phyloP scores from a whole-genome alignment of 2,797 vertebrate genomes.

The Myripristis murdjan region DNA sequence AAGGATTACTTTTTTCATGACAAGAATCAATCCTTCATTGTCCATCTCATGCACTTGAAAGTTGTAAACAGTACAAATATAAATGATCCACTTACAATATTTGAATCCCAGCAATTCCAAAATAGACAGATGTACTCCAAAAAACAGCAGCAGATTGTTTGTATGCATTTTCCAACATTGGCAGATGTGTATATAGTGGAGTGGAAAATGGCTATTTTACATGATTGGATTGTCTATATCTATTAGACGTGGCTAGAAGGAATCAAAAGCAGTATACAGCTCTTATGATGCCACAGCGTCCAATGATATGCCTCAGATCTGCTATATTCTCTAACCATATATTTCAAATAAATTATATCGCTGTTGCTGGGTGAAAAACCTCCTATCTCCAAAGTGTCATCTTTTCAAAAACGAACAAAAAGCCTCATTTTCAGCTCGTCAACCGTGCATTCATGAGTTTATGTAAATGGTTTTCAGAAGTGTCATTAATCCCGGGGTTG shows the following conservation, averaged over 20 bases:
- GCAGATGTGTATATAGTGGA: conserved; percentile 68
- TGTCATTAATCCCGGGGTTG: too few relatives aligned
- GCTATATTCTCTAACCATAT: conserved; percentile 48
- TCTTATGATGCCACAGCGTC: conserved; percentile 52
- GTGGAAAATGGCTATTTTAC: conserved; percentile 78
- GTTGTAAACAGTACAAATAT: conserved; percentile 87
- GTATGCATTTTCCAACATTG: conserved; percentile 78
- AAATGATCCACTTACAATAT: conserved; percentile 85
- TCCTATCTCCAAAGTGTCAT: too few relatives aligned
- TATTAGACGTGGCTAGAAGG: conserved; percentile 62
- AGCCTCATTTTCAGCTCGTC: too few relatives aligned
- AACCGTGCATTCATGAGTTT: too few relatives aligned
- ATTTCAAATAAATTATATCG: conserved; percentile 53
- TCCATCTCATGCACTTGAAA: conserved; percentile 86
- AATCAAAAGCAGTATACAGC: conserved; percentile 78
- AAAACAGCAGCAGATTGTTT: conserved; percentile 85
- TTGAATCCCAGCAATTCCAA: conserved; percentile 83
- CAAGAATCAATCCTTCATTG: conserved; percentile 71
- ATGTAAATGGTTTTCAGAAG: too few relatives aligned
- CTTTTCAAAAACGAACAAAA: too few relatives aligned
- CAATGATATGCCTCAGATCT: conserved; percentile 53
- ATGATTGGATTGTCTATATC: conserved; percentile 77
- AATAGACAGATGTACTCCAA: conserved; percentile 82
- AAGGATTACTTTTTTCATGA: conserved; percentile 59
- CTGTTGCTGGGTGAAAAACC: too few relatives aligned